These are phyloP conservation scores for Pseudorhiza aurosa DNA, from an alignment of 30 jellyfish, hydroid and myxozoan species.

Conservation along the genomic window DNA sequence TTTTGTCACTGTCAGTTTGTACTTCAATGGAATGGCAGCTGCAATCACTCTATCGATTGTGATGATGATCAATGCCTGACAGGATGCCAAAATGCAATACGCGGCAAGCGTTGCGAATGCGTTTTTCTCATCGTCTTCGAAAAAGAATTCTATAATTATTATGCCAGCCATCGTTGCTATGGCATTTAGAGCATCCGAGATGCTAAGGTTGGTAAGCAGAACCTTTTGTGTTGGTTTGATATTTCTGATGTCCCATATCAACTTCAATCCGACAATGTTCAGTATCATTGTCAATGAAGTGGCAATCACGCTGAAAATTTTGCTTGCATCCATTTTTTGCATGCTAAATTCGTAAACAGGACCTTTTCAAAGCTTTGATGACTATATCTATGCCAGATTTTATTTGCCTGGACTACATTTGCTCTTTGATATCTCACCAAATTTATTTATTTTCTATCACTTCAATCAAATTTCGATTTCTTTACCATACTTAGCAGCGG, in stretches of 20 bases:
- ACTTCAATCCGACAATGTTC: slow-evolving; percentile 35
- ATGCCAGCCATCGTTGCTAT: slow-evolving; percentile 2
- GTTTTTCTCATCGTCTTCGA: background rate
- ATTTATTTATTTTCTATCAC: too few species aligned
- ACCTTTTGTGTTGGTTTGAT: slow-evolving; percentile 9
- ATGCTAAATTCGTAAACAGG: too few species aligned
- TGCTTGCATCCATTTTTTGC: background rate
- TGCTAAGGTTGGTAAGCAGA: slow-evolving; percentile 25
- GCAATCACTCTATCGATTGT: slow-evolving; percentile 54
- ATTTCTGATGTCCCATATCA: slow-evolving; percentile 19
- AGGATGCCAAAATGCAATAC: slow-evolving; percentile 25
- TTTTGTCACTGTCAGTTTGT: slow-evolving; percentile 10
- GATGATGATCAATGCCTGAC: slow-evolving; percentile 35
- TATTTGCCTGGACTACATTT: too few species aligned
- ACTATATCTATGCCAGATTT: too few species aligned
- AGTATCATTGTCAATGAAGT: slow-evolving; percentile 8
- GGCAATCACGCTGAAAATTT: background rate
- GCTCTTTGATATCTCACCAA: too few species aligned
- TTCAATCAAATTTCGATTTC: too few species aligned
- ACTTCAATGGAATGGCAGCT: slow-evolving; percentile 33
- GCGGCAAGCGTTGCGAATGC: slow-evolving; percentile 12
- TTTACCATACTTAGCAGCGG: too few species aligned
- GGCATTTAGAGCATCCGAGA: slow-evolving; percentile 38
- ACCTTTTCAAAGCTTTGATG: too few species aligned
- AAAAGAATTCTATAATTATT: background rate